Evolutionary conservation across 1,140 invertebrate genomes (phyloP).

Genomic region (Bombyx mandarina): DNA sequence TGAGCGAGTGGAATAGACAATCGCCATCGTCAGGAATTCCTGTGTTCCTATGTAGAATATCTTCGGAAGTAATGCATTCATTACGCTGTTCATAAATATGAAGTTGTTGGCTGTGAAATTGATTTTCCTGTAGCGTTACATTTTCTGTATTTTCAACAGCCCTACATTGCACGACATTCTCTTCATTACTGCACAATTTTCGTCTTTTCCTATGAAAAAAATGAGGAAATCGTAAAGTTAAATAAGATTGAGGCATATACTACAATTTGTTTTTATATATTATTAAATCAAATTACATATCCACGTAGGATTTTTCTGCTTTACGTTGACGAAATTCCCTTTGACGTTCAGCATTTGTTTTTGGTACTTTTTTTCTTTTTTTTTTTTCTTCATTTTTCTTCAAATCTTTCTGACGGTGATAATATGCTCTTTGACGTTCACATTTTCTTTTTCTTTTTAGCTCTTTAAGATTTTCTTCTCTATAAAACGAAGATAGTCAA

Average conservation of each 20-base stretch:
- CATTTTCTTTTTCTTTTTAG: slow-evolving; percentile 24
- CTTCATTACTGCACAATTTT: slow-evolving; percentile 19
- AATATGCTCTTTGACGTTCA: slow-evolving; percentile 29
- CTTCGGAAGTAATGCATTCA: slow-evolving; percentile 25
- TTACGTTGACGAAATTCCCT: no score
- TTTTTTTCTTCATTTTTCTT: slow-evolving; percentile 23
- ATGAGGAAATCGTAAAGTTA: slow-evolving; percentile 18
- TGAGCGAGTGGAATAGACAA: slow-evolving; percentile 24
- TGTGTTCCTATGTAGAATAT: slow-evolving; percentile 20
- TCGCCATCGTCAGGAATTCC: slow-evolving; percentile 21
- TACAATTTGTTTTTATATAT: slow-evolving; percentile 20
- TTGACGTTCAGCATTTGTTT: no score
- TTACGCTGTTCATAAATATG: slow-evolving; percentile 21
- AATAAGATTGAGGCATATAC: slow-evolving; percentile 22
- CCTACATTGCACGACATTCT: slow-evolving; percentile 20
- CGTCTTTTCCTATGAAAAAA: slow-evolving; percentile 19
- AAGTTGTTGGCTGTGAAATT: slow-evolving; percentile 26
- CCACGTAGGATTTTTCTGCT: neutral
- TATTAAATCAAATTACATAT: slow-evolving; percentile 29
- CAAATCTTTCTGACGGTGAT: slow-evolving; percentile 27
- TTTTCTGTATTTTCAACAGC: slow-evolving; percentile 22
- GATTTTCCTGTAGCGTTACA: slow-evolving; percentile 17
- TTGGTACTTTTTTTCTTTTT: slow-evolving; percentile 13
- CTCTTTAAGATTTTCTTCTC: slow-evolving; percentile 22
- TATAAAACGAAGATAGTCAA: slow-evolving; percentile 18